These are phyloP conservation scores for Zaprionus capensis DNA, from an alignment of 1,140 invertebrate genomes.

Conservation along the genomic window DNA sequence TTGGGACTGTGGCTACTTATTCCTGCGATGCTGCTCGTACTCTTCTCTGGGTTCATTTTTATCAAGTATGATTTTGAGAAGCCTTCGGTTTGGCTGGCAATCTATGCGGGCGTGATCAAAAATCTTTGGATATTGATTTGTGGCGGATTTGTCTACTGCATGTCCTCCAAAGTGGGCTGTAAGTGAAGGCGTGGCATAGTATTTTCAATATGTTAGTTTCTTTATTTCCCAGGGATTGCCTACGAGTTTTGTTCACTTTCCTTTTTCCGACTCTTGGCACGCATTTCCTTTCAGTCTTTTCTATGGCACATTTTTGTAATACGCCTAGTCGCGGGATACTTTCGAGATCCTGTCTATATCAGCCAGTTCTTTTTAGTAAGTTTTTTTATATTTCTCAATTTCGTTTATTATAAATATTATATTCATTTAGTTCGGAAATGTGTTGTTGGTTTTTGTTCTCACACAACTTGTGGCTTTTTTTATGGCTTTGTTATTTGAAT, in stretches of 20 bases:
- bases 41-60: slow-evolving; percentile 68
- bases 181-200: slow-evolving; percentile 12
- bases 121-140: slow-evolving; percentile 73
- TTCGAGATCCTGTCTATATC: slow-evolving; percentile 62
- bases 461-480: slow-evolving; percentile 54
- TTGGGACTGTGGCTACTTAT: slow-evolving; percentile 58
- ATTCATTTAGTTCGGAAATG: slow-evolving; percentile 40
- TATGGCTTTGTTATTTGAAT: slow-evolving; percentile 57
- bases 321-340: slow-evolving; percentile 52
- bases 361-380: slow-evolving; percentile 55
- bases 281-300: slow-evolving; percentile 74
- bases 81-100: slow-evolving; percentile 71
- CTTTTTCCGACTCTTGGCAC: slow-evolving; percentile 61
- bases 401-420: neutral
- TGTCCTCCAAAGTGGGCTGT: slow-evolving; percentile 74
- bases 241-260: slow-evolving; percentile 58
- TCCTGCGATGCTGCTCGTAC: slow-evolving; percentile 36
- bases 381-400: neutral
- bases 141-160: slow-evolving; percentile 57
- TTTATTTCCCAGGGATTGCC: slow-evolving; percentile 52
- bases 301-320: slow-evolving; percentile 73
- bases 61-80: slow-evolving; percentile 67
- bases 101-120: slow-evolving; percentile 73
- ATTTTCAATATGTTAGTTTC: neutral
- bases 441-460: slow-evolving; percentile 47